A percentile compares a stretch with the other conserved stretches of the same genome.
Conservation (phyloP, 2,113 vertebrate genomes). For the Climacteris rufus region DNA sequence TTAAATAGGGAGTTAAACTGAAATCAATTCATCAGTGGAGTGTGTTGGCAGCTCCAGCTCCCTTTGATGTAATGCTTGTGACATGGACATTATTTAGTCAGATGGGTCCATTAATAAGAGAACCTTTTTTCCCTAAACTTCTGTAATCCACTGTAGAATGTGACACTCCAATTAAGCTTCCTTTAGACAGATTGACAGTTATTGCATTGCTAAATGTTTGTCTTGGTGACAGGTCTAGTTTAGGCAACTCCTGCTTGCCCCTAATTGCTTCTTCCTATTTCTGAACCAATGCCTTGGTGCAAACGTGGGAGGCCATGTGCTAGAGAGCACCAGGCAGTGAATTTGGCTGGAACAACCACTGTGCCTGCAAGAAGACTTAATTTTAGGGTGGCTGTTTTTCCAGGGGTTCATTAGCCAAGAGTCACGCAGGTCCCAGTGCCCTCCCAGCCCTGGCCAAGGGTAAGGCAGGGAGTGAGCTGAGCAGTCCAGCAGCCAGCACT, state of each 20-base stretch:
- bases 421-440: background rate
- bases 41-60: background rate
- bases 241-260: background rate
- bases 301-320: background rate
- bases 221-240: background rate
- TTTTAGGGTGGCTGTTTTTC: background rate
- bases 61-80: background rate
- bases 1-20: constrained; percentile 22
- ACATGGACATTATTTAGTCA: background rate
- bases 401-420: background rate
- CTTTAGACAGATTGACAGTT: background rate
- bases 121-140: background rate
- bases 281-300: background rate
- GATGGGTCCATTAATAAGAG: background rate
- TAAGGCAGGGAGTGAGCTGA: background rate
- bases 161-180: constrained; percentile 1
- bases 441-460: background rate
- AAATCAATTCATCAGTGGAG: background rate
- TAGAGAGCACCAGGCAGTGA: background rate
- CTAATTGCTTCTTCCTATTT: background rate
- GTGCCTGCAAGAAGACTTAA: background rate
- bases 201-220: background rate
- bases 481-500: background rate
- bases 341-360: background rate
- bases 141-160: background rate